Evolutionary conservation across 2,797 vertebrate species (phyloP), one percentile per base, ranked within the genome.

Genomic region (Gambusia yucatana): DNA sequence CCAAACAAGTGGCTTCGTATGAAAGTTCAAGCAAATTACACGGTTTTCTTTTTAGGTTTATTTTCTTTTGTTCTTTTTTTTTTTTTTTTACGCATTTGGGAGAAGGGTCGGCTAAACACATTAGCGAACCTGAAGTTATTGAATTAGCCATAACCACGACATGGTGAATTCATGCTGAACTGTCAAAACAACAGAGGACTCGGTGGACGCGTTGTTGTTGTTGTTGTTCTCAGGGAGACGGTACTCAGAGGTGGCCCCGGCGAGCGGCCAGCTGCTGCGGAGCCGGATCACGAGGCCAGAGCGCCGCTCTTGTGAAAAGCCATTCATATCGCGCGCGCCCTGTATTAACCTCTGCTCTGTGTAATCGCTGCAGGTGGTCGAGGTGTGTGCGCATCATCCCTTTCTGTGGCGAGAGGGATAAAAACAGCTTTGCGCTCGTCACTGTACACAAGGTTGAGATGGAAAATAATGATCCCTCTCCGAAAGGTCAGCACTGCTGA

Each of bases 401-500:
- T 91, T 89, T 94, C 87, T 88, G 81, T 10, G 55, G 83, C 44
- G 84, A 93, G 83, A 84, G 91, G 85, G 87, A 76, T 86, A 17
- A 91, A 92, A 93, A 90, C 90, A 84, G 90, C 85, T 92, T 89
- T 84, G 85, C 6, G 36, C 83, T 90, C 89, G 86, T 93, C 90
- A 89, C 90, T 90, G 78, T 92, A 86, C 93, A 91, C 93, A 86
- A 84, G 94, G 96, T 95, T 90, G 93, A 91, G 86, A 90, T 48
- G 50, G 94, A 95, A 96, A 95, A 95, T 88, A 92, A 90, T 95
- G 90, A 94, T 93, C 93, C 93, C 87, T 83, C 74, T 81, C 83
- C 84, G 85, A 92, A 69, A 96, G 94, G 95, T 96, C 95, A 95
- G 92, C 93, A 92, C 88, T 86, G 89, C 91, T 96, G 95, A 96